Conservation (phyloP, 2,113 vertebrate species). For the Sus scrofa region DNA sequence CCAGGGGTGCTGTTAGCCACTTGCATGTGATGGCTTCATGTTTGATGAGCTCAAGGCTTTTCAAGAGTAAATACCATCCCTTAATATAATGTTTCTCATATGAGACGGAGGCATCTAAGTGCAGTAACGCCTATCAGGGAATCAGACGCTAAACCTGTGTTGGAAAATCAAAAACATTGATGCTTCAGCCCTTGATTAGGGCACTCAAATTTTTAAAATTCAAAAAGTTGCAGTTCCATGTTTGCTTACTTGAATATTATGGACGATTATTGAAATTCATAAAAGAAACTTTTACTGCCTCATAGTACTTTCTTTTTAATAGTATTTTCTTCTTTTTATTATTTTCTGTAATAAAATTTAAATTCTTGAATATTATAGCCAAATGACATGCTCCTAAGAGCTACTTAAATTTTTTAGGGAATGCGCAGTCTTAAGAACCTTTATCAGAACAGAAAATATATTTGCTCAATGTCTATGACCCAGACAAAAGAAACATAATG, state of each 20-base stretch:
- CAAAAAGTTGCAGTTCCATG: background rate
- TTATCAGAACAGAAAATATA: background rate
- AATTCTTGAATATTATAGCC: background rate
- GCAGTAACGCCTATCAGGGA: background rate
- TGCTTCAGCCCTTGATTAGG: background rate
- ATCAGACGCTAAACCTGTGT: background rate
- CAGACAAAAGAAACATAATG: background rate
- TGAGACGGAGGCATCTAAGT: background rate
- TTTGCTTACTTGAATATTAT: background rate
- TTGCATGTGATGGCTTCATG: accelerated
- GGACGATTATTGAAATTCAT: background rate
- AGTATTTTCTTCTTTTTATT: background rate
- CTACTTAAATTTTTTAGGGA: background rate
- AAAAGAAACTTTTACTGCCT: background rate
- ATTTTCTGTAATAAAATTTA: background rate
- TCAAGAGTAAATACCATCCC: background rate
- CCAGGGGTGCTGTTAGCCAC: accelerated
- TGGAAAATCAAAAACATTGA: background rate
- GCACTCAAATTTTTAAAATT: background rate
- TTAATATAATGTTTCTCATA: background rate
- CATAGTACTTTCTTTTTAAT: background rate
- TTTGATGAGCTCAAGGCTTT: background rate
- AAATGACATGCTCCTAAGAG: background rate
- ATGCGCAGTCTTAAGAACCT: background rate
- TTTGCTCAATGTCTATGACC: background rate